These are phyloP conservation scores for Taeniopygia guttata DNA, from an alignment of 2,797 vertebrate species.

Conservation along the genomic window DNA sequence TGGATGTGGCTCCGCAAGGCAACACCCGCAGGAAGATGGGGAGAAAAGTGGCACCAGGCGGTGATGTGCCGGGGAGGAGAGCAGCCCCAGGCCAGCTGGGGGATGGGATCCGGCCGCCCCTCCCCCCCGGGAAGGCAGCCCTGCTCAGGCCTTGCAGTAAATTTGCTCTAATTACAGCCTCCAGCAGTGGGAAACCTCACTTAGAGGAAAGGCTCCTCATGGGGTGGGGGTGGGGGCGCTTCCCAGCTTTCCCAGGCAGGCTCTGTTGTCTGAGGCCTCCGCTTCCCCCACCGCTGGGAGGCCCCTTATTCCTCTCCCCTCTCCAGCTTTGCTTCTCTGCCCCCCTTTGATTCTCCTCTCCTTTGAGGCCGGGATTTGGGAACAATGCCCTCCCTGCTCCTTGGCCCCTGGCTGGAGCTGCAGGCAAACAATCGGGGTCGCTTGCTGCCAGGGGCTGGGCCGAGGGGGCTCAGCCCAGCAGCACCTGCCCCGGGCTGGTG, in stretches of 20 bases:
- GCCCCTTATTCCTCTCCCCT: slow-evolving; percentile 60
- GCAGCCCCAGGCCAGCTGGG: slow-evolving; percentile 43
- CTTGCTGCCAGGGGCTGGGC: slow-evolving; percentile 25
- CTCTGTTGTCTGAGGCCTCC: slow-evolving; percentile 70
- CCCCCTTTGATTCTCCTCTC: slow-evolving; percentile 49
- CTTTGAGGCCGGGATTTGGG: slow-evolving; percentile 58
- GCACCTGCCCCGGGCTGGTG: slow-evolving; percentile 1
- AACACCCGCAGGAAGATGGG: background rate
- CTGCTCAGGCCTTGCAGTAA: slow-evolving; percentile 73
- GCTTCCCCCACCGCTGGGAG: slow-evolving; percentile 61
- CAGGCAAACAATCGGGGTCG: slow-evolving; percentile 29
- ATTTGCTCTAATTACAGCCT: slow-evolving; percentile 80
- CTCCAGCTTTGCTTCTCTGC: slow-evolving; percentile 56
- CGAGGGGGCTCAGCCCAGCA: background rate
- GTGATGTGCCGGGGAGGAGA: background rate
- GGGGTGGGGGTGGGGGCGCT: slow-evolving; percentile 59
- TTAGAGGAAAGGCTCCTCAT: slow-evolving; percentile 71
- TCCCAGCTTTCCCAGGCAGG: slow-evolving; percentile 67
- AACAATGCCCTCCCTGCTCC: slow-evolving; percentile 62
- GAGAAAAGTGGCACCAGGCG: slow-evolving; percentile 23
- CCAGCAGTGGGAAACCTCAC: slow-evolving; percentile 78
- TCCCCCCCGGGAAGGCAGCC: slow-evolving; percentile 72
- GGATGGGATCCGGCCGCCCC: slow-evolving; percentile 1
- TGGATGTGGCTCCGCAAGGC: background rate
- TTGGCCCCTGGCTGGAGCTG: slow-evolving; percentile 21